Evolutionary conservation across 2,113 vertebrate genomes (phyloP), one percentile per base, ranked within the genome.

Genomic region (Parus major): DNA sequence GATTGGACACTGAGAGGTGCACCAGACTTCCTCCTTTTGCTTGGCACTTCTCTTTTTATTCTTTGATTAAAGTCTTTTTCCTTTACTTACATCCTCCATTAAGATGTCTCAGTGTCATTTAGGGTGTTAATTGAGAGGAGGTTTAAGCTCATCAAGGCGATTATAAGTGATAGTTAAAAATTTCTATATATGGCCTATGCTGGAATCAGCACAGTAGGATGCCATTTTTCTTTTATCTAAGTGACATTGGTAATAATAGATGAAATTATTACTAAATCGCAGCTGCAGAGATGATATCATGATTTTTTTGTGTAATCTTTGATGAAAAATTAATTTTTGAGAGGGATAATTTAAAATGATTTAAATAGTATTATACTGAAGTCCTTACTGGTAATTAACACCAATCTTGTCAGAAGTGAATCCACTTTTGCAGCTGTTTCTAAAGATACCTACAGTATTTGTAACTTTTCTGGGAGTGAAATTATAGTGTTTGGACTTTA

Each of bases 101-200:
- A 99, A 99, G 97, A 98, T 97, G 98, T 98, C 98, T 98, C 97
- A 90, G 98, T 98, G 98, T 98, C 98, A 98, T 98, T 98, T 99
- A 98, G 98, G 98, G 98, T 98, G 98, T 98, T 99, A 99, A 99
- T 99, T 99, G 98, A 99, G 99, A 98, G 98, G 98, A 98, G 98
- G 98, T 98, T 98, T 97, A 98, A 98, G 98, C 99, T 99, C 99
- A 99, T 99, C 98, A 99, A 98, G 98, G 98, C 98, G 98, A 99
- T 99, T 99, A 99, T 99, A 99, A 99, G 98, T 98, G 98, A 99
- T 99, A 98, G 98, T 98, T 99, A 98, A 98, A 99, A 99, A 99
- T 98, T 98, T 98, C 98, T 99, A 98, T 98, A 98, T 98, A 98
- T 98, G 98, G 98, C 98, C 98, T 98, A 98, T 97, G 97, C 98